Percentiles rank a stretch among this genome's conserved stretches.
phyloP scores from a whole-genome alignment of 2,888 invertebrate genomes.

The Calliopum simillimum region DNA sequence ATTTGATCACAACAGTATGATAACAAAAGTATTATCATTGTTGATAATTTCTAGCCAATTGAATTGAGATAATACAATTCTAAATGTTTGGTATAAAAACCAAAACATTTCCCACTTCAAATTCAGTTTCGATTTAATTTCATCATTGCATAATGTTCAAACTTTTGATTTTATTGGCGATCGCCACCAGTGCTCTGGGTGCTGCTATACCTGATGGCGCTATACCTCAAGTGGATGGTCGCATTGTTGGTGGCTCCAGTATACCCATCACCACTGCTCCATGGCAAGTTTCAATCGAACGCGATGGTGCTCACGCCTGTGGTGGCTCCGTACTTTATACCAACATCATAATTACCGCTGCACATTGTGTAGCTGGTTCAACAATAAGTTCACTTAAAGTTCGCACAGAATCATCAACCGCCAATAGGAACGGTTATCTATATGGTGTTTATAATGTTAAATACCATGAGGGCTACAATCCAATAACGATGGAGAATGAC shows the following conservation, averaged over 20 bases:
- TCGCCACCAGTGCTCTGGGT: constrained; percentile 48
- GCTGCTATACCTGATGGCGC: constrained; percentile 52
- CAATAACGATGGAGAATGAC: constrained; percentile 69
- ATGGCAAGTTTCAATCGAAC: constrained; percentile 55
- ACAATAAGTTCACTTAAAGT: constrained; percentile 55
- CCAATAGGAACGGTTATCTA: constrained; percentile 53
- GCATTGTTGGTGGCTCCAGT: constrained; percentile 58
- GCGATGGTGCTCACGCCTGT: constrained; percentile 68
- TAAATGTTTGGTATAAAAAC: too few relatives aligned
- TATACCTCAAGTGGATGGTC: constrained; percentile 52
- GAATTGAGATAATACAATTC: too few relatives aligned
- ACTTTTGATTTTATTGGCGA: constrained; percentile 48
- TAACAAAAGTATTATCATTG: too few relatives aligned
- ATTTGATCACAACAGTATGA: too few relatives aligned
- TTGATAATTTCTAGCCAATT: too few relatives aligned
- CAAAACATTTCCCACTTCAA: too few relatives aligned
- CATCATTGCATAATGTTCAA: constrained; percentile 50
- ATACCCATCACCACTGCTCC: constrained; percentile 54
- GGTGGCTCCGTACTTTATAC: constrained; percentile 69
- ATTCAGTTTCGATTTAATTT: background rate
- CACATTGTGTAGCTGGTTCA: constrained; percentile 69
- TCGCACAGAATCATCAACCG: constrained; percentile 70
- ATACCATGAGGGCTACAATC: constrained; percentile 68
- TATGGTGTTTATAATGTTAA: constrained; percentile 48
- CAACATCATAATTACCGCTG: constrained; percentile 70